Conservation (phyloP, 2,888 invertebrate species). For the Caenorhabditis sp. region DNA sequence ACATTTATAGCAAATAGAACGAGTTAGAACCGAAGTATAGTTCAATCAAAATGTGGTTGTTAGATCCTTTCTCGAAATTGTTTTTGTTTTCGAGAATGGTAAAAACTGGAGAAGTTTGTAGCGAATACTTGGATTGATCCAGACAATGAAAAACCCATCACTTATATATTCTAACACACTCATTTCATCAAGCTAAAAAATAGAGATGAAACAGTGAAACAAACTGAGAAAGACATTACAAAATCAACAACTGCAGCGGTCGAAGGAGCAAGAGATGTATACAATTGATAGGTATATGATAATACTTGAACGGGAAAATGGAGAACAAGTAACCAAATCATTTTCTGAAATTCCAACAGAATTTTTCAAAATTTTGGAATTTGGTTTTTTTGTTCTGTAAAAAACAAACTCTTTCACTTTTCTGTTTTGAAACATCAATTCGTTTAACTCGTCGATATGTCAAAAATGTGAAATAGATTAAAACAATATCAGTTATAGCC, state of each 20-base stretch:
- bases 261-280: not conserved
- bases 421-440: not conserved
- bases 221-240: not conserved
- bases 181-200: not conserved
- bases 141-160: not conserved
- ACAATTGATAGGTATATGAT: not conserved
- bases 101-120: not conserved
- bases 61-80: slow-evolving; percentile 7
- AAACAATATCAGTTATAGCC: not conserved
- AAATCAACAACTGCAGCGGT: not conserved
- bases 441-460: not conserved
- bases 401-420: not conserved
- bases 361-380: too few relatives aligned
- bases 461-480: not conserved
- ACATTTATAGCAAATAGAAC: not conserved
- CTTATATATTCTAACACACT: not conserved
- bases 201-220: not conserved
- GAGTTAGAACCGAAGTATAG: not conserved
- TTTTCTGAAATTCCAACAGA: not conserved
- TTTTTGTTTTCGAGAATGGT: not conserved
- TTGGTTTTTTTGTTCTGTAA: too few relatives aligned
- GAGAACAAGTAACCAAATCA: not conserved
- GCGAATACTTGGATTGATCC: not conserved
- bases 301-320: not conserved
- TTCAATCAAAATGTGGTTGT: not conserved